Conservation (phyloP, 2,888 invertebrate genomes). For the Drosophila pseudotalamancana region DNA sequence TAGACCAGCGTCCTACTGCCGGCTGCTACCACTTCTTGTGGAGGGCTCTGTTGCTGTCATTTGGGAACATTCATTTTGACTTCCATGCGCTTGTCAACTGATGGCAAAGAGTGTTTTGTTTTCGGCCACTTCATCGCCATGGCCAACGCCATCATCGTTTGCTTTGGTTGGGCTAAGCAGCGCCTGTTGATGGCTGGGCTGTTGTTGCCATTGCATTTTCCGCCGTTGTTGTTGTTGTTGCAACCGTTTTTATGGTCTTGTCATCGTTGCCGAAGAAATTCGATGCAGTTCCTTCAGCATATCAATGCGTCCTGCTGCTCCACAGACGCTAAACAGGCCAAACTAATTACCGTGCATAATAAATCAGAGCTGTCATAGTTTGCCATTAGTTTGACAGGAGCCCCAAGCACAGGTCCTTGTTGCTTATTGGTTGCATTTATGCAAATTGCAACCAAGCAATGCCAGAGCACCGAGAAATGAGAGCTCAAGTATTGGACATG, state of each 20-base stretch:
- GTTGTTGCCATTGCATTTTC: too few relatives aligned
- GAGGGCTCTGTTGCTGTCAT: constrained; percentile 41
- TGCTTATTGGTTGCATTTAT: constrained; percentile 62
- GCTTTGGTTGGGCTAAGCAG: constrained; percentile 5
- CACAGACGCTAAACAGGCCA: constrained; percentile 66
- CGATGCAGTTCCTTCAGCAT: constrained; percentile 62
- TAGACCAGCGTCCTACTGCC: constrained; percentile 16
- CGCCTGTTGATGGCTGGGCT: constrained; percentile 18
- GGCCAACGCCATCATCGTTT: constrained; percentile 23
- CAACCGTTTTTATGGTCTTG: constrained; percentile 31
- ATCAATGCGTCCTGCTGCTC: constrained; percentile 30
- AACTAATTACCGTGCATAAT: constrained; percentile 76
- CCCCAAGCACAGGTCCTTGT: constrained; percentile 12
- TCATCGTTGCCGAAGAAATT: constrained; percentile 50
- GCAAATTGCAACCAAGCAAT: constrained; percentile 67
- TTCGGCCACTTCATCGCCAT: constrained; percentile 48
- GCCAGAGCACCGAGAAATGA: constrained; percentile 7
- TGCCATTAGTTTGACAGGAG: constrained; percentile 67
- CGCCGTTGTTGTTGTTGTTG: constrained; percentile 1
- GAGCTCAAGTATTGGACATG: constrained; percentile 24
- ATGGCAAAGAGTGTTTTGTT: constrained; percentile 63
- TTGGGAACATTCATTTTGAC: constrained; percentile 66
- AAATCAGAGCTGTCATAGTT: constrained; percentile 76
- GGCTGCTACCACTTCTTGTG: neutral
- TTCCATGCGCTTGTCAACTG: constrained; percentile 66